Evolutionary conservation across 2,888 invertebrate species (phyloP), one percentile per base, ranked within the genome.

Genomic region (Microctonus hyperodae): DNA sequence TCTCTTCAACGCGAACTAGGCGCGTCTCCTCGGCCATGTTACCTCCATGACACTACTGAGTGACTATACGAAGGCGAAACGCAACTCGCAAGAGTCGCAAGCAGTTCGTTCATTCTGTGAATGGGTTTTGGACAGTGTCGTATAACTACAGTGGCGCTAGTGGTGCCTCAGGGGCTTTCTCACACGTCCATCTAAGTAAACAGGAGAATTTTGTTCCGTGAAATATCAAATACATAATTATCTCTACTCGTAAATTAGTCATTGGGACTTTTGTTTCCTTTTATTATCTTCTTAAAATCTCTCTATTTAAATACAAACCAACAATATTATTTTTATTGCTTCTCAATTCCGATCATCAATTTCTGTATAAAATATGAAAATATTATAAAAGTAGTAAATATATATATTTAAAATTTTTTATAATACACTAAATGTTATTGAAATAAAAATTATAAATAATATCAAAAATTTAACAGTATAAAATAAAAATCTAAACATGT

Each of bases 11-110:
- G 89, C 95, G 90, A 86, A 95, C 94, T 90, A 92, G 90, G 89
- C 91, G 91, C 89, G 90, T 91, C 88, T 91, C 92, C 89, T 93
- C 93, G 89, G 93, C 93, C 94, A 94, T 94, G 90, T 92, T 94
- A 91, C 89, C 91, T 91, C 91, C 92, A 92, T 92, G 89, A 90
- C 90, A 82, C 78, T 77, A 76, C 70, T 73, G 70, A 78, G 72
- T 78, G 77, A 79, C 78, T 79, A 78, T 77, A 77, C 76, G 79
- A 74, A 44, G 44, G 78, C 78, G 67, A 69, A 71, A 72, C 75
- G 76, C 76, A 73, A 71, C n/a, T n/a, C n/a, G n/a, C n/a, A n/a
- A n/a, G n/a, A n/a, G n/a, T n/a, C n/a, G n/a, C n/a, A n/a, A n/a
- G 75, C 77, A 75, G 75, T 75, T 73, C 76, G 76, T 75, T 78